Percentiles rank a stretch among this genome's conserved stretches.
Conservation (phyloP, 2,797 vertebrate genomes). For the Podarcis siculus region DNA sequence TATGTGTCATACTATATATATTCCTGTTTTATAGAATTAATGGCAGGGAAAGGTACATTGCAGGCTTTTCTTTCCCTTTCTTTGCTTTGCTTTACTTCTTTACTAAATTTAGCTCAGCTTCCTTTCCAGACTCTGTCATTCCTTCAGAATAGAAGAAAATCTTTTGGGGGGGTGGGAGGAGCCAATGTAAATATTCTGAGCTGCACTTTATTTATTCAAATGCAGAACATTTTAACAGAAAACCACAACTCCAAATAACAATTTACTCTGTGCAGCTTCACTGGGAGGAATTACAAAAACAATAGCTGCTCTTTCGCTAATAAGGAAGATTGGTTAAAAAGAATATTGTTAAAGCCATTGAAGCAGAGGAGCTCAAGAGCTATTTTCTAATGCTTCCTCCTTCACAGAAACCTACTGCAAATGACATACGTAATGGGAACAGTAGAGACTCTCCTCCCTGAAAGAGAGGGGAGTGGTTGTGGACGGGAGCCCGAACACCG, state of each 20-base stretch:
- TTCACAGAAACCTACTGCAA: constrained; percentile 35
- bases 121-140: neutral
- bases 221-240: neutral
- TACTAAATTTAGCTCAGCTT: neutral
- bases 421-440: constrained; percentile 38
- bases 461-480: too few species aligned
- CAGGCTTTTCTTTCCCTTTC: neutral
- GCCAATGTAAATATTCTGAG: neutral
- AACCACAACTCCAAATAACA: constrained; percentile 41
- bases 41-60: neutral
- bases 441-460: too few species aligned
- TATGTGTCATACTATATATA: neutral
- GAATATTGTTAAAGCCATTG: neutral
- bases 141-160: neutral
- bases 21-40: neutral
- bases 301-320: constrained; percentile 23
- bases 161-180: neutral
- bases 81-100: neutral
- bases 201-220: neutral
- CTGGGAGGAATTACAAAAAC: constrained; percentile 55
- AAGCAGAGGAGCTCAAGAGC: neutral
- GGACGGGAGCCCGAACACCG: too few species aligned
- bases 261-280: constrained; percentile 37
- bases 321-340: neutral
- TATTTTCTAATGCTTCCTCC: constrained; percentile 35